A percentile compares a stretch with the other conserved stretches of the same genome.
These are phyloP conservation scores for Ochotona curzoniae DNA, from an alignment of 2,113 vertebrate species.

Conservation along the genomic window DNA sequence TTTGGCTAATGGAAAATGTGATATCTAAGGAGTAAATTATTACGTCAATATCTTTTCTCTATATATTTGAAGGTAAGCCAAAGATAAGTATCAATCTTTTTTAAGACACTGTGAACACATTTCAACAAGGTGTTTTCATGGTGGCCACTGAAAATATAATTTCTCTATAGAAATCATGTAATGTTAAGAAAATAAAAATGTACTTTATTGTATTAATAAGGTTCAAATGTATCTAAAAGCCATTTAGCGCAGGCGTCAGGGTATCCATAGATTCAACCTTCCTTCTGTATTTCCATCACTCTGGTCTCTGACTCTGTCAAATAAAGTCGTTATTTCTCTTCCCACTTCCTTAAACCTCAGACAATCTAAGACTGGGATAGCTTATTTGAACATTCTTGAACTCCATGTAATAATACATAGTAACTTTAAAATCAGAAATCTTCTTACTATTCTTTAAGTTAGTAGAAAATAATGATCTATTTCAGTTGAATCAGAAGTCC, in stretches of 20 bases:
- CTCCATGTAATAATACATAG: neutral
- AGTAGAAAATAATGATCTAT: slow-evolving; percentile 3
- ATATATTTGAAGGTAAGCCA: slow-evolving; percentile 59
- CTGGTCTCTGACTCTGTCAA: neutral
- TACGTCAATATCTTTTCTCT: slow-evolving; percentile 20
- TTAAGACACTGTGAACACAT: neutral
- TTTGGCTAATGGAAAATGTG: slow-evolving; percentile 79
- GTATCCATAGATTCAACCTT: neutral
- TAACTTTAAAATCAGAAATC: slow-evolving; percentile 23
- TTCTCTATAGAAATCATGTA: slow-evolving; percentile 14
- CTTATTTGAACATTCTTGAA: neutral
- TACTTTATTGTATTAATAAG: slow-evolving; percentile 9
- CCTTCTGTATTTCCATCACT: neutral
- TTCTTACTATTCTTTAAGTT: neutral
- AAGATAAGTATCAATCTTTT: neutral
- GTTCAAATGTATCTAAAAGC: neutral
- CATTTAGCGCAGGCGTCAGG: neutral
- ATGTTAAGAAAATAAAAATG: slow-evolving; percentile 44
- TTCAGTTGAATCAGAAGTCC: neutral
- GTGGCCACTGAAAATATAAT: neutral
- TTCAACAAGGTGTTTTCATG: slow-evolving; percentile 51
- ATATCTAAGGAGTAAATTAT: slow-evolving; percentile 15
- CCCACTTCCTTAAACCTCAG: neutral
- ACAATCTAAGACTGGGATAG: neutral
- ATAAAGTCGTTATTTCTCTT: neutral